phyloP scores from a whole-genome alignment of 2,888 invertebrate species.

The Rosalia funebris region DNA sequence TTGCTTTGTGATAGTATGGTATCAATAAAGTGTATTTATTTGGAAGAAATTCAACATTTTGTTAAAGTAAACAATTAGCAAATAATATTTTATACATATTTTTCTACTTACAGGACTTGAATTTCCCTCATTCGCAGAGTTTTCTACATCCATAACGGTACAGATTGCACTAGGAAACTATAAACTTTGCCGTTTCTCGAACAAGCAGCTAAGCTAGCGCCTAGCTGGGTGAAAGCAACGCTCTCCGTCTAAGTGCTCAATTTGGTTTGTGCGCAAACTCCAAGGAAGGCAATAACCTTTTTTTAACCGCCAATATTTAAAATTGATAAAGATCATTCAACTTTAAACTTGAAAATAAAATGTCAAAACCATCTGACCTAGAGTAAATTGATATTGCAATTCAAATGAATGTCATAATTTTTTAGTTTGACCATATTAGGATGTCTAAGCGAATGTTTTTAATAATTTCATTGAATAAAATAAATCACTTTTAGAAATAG shows the following conservation, averaged over 20 bases:
- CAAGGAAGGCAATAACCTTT: slow-evolving; percentile 50
- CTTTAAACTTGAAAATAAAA: slow-evolving; percentile 34
- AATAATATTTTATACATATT: slow-evolving; percentile 48
- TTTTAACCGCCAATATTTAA: slow-evolving; percentile 46
- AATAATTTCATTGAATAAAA: too few relatives aligned
- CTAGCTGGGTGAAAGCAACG: slow-evolving; percentile 47
- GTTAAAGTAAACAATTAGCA: slow-evolving; percentile 35
- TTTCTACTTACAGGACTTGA: slow-evolving; percentile 70
- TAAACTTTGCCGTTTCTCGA: slow-evolving; percentile 47
- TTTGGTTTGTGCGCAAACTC: slow-evolving; percentile 72
- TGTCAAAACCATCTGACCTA: slow-evolving; percentile 34
- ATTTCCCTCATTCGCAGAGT: slow-evolving; percentile 69
- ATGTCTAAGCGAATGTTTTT: too few relatives aligned
- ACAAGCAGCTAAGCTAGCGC: slow-evolving; percentile 25
- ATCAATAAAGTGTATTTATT: slow-evolving; percentile 65
- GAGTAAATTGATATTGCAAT: too few relatives aligned
- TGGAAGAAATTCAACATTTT: slow-evolving; percentile 39
- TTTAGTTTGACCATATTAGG: too few relatives aligned
- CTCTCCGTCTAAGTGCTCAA: slow-evolving; percentile 68
- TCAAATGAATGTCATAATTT: too few relatives aligned
- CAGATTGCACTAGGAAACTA: slow-evolving; percentile 62
- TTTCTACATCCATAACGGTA: slow-evolving; percentile 74
- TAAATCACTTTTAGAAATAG: too few relatives aligned
- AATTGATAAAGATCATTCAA: slow-evolving; percentile 31
- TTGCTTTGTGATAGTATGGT: slow-evolving; percentile 61